These are phyloP conservation scores for Origma solitaria DNA, from an alignment of 2,113 vertebrate species.

Conservation along the genomic window DNA sequence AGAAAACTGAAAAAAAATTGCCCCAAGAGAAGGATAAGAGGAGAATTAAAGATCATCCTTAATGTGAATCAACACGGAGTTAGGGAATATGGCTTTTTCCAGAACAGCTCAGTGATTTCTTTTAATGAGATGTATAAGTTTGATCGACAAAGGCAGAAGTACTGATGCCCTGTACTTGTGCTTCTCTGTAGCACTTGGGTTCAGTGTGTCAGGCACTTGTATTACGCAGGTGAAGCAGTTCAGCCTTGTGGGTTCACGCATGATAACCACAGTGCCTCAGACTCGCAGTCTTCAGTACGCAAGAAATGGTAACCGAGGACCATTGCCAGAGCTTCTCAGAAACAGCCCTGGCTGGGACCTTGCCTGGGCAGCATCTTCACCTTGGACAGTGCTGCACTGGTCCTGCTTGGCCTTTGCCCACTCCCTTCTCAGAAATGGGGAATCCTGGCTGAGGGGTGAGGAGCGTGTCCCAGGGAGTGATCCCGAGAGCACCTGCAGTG, in stretches of 20 bases:
- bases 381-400: not conserved
- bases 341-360: not conserved
- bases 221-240: not conserved
- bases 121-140: not conserved
- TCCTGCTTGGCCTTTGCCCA: not conserved
- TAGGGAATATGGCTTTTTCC: not conserved
- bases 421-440: not conserved
- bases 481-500: fast-evolving
- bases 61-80: not conserved
- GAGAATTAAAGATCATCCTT: not conserved
- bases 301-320: not conserved
- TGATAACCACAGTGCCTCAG: fast-evolving
- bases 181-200: not conserved
- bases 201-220: not conserved
- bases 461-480: fast-evolving
- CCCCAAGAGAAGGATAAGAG: not conserved
- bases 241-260: not conserved
- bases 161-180: not conserved
- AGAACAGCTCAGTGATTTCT: not conserved
- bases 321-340: not conserved
- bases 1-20: not conserved
- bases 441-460: fast-evolving
- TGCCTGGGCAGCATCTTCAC: fast-evolving
- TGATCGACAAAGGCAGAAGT: not conserved
- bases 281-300: fast-evolving